phyloP scores from a whole-genome alignment of 2,797 vertebrate genomes.

The Carapus acus region DNA sequence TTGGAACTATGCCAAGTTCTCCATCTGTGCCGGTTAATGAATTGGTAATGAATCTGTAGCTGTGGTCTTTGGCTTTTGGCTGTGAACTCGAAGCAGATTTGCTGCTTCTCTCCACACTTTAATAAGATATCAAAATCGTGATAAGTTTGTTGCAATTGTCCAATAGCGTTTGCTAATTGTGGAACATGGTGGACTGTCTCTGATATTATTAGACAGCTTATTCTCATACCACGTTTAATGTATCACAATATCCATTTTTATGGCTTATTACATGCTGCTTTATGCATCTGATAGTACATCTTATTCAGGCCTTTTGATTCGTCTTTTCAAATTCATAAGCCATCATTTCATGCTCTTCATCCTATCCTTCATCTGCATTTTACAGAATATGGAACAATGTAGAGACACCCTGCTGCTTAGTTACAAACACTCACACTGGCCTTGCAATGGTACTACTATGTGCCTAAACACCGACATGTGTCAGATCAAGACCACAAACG shows the following conservation, averaged over 20 bases:
- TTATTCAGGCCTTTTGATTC: not conserved
- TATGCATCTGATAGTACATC: constrained; percentile 16
- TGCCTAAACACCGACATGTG: not conserved
- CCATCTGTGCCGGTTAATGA: constrained; percentile 56
- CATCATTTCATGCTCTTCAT: constrained; percentile 9
- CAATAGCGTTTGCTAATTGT: constrained; percentile 35
- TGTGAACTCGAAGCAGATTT: constrained; percentile 42
- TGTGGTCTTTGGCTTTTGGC: constrained; percentile 33
- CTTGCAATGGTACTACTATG: constrained; percentile 6
- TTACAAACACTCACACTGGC: constrained; percentile 20
- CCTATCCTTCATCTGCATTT: constrained; percentile 18
- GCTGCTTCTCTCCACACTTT: constrained; percentile 29
- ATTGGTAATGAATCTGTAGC: constrained; percentile 40
- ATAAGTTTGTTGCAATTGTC: constrained; percentile 48
- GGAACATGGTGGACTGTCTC: no score
- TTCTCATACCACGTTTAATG: no score
- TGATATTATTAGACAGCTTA: no score
- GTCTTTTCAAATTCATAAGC: constrained; percentile 39
- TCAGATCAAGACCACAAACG: no score
- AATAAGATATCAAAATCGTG: constrained; percentile 60
- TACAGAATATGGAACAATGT: constrained; percentile 37
- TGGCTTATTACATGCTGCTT: constrained; percentile 34
- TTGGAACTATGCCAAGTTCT: constrained; percentile 47
- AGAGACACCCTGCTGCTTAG: constrained; percentile 17
- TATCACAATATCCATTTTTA: constrained; percentile 36